Percentiles rank a stretch among this genome's conserved stretches.
phyloP scores from a whole-genome alignment of 2,888 invertebrate species.

The Heliconius sara region DNA sequence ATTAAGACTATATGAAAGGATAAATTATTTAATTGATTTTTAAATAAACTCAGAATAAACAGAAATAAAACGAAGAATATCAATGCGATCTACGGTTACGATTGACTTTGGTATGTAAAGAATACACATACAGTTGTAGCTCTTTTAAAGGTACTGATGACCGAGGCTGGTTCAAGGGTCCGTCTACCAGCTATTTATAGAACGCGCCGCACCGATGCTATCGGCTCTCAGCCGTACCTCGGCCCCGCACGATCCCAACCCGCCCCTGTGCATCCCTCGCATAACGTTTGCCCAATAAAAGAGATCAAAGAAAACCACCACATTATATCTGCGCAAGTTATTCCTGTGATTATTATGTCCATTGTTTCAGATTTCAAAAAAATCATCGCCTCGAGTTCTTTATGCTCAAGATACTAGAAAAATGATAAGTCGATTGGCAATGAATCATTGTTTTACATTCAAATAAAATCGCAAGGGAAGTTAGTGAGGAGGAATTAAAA shows the following conservation, averaged over 20 bases:
- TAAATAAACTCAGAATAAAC: background rate
- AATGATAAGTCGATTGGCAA: slow-evolving; percentile 60
- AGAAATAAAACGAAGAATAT: slow-evolving; percentile 27
- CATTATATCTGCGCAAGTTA: slow-evolving; percentile 79
- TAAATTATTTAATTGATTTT: background rate
- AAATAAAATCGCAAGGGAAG: slow-evolving; percentile 51
- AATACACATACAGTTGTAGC: slow-evolving; percentile 57
- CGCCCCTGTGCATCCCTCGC: slow-evolving; percentile 77
- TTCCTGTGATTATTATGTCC: slow-evolving; percentile 76
- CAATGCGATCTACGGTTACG: slow-evolving; percentile 30
- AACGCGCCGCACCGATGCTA: slow-evolving; percentile 72
- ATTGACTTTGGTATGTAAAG: slow-evolving; percentile 41
- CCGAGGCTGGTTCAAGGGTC: slow-evolving; percentile 81
- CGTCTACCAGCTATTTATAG: slow-evolving; percentile 80
- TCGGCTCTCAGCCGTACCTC: slow-evolving; percentile 67
- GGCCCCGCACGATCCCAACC: slow-evolving; percentile 72
- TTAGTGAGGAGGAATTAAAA: slow-evolving; percentile 32
- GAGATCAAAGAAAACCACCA: slow-evolving; percentile 73
- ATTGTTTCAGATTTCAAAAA: slow-evolving; percentile 77
- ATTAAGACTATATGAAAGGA: no score
- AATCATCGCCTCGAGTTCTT: slow-evolving; percentile 66
- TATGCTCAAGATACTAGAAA: slow-evolving; percentile 62
- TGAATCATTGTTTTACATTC: slow-evolving; percentile 53
- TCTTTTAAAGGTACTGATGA: slow-evolving; percentile 69
- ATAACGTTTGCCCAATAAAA: slow-evolving; percentile 76